phyloP scores from a whole-genome alignment of 2,113 vertebrate genomes.

The Marmota flaviventris region DNA sequence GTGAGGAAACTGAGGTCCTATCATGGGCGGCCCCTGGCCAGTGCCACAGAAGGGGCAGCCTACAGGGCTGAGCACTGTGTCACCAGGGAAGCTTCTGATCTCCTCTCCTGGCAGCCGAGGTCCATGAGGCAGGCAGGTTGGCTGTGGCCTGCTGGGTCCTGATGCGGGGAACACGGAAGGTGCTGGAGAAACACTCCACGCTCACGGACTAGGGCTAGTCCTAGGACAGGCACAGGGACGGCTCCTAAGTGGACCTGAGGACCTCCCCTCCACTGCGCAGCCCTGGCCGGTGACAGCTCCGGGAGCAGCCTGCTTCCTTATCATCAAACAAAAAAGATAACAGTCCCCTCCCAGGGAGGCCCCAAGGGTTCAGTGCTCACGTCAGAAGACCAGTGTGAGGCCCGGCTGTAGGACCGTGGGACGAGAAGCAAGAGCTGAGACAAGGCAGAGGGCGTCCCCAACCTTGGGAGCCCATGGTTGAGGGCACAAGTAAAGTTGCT shows the following conservation, averaged over 20 bases:
- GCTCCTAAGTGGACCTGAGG: accelerated
- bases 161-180: neutral
- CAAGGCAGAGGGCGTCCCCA: neutral
- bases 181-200: neutral
- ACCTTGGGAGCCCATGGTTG: neutral
- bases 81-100: neutral
- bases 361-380: accelerated
- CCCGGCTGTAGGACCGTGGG: neutral
- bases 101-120: neutral
- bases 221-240: accelerated
- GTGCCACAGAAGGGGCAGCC: neutral
- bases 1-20: neutral
- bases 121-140: no score
- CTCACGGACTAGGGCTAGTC: neutral
- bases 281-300: neutral
- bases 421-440: neutral
- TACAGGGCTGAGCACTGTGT: neutral
- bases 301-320: neutral
- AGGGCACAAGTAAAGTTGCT: neutral
- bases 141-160: neutral
- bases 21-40: no score
- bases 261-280: neutral
- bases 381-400: accelerated
- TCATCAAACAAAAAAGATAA: neutral
- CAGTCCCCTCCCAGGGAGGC: neutral